Conservation (phyloP, 2,797 vertebrate genomes). For the Melanotaenia maccullochi region DNA sequence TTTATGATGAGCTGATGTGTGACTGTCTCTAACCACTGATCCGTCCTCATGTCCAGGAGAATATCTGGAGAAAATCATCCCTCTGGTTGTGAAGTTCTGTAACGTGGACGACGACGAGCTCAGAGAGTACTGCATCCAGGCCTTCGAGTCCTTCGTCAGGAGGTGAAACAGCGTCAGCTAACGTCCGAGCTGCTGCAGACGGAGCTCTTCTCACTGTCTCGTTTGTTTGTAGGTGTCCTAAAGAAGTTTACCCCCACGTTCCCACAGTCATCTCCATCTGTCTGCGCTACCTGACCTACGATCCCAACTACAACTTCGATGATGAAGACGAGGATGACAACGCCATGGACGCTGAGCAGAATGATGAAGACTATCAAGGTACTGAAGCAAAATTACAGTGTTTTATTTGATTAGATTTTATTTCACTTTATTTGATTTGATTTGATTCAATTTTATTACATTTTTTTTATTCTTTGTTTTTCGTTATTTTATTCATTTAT, state of each 20-base stretch:
- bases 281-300: conserved; percentile 98
- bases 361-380: conserved; percentile 99
- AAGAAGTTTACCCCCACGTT: conserved; percentile 98
- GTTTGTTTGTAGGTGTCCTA: conserved; percentile 80
- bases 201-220: rapidly evolving
- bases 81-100: conserved; percentile 98
- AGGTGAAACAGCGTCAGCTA: conserved; percentile 77
- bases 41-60: conserved; percentile 81
- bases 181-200: rapidly evolving
- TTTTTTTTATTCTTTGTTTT: no score
- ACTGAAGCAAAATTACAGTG: not conserved
- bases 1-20: not conserved
- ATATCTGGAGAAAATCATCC: conserved; percentile 97
- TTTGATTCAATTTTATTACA: no score
- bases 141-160: conserved; percentile 98
- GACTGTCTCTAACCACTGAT: no score
- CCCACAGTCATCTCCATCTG: conserved; percentile 98
- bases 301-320: conserved; percentile 99
- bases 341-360: conserved; percentile 97
- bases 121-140: conserved; percentile 99
- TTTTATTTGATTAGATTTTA: not conserved
- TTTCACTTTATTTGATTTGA: no score
- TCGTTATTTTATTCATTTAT: no score
- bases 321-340: conserved; percentile 99
- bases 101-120: conserved; percentile 98